phyloP scores from a whole-genome alignment of 2,797 vertebrate species.

The Amniataba percoides region DNA sequence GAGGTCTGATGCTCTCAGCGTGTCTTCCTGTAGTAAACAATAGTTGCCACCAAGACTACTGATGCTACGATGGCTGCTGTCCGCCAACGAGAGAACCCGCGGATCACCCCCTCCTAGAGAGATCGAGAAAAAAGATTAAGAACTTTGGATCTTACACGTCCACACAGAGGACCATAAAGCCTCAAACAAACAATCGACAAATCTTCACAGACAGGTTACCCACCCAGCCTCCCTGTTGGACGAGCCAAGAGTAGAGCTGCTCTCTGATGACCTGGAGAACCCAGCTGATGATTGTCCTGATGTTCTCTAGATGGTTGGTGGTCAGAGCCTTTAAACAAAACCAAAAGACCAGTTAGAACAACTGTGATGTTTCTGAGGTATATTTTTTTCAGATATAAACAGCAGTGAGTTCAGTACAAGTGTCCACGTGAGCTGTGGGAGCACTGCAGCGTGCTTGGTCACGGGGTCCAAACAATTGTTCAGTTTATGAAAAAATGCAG shows the following conservation, averaged over 20 bases:
- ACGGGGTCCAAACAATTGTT: too few relatives aligned
- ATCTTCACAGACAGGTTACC: constrained; percentile 53
- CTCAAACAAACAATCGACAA: neutral
- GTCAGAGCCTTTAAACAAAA: constrained; percentile 80
- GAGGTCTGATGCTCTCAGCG: constrained; percentile 62
- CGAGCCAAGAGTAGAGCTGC: constrained; percentile 78
- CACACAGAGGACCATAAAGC: neutral
- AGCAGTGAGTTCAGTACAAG: too few relatives aligned
- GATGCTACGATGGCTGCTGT: constrained; percentile 76
- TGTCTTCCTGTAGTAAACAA: constrained; percentile 81
- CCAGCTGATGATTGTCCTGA: constrained; percentile 81
- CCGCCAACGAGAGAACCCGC: constrained; percentile 77
- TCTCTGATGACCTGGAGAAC: constrained; percentile 84
- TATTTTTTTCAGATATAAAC: too few relatives aligned
- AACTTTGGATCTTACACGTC: neutral
- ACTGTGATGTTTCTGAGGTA: too few relatives aligned
- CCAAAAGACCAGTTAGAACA: neutral
- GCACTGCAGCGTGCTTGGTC: too few relatives aligned
- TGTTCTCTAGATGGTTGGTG: constrained; percentile 79
- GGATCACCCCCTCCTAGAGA: constrained; percentile 78
- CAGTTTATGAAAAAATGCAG: too few relatives aligned
- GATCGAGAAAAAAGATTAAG: constrained; percentile 3
- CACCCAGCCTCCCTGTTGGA: constrained; percentile 88
- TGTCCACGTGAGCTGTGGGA: too few relatives aligned
- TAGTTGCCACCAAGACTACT: constrained; percentile 69